phyloP scores from a whole-genome alignment of 2,888 invertebrate species.

The Pecten maximus region DNA sequence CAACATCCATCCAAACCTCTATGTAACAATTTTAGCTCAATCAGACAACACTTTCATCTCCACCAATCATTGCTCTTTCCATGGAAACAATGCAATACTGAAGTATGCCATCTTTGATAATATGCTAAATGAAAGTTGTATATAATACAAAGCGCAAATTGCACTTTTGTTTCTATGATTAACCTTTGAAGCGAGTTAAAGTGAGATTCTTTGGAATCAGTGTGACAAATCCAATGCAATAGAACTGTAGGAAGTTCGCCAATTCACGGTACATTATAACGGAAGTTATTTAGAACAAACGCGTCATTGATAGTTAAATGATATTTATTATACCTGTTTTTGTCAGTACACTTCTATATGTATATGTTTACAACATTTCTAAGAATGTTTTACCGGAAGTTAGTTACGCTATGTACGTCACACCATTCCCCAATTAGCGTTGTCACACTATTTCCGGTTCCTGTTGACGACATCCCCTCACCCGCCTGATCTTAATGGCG shows the following conservation, averaged over 20 bases:
- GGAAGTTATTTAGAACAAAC: neutral
- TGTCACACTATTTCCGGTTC: neutral
- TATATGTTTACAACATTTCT: neutral
- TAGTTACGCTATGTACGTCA: neutral
- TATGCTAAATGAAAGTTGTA: too few species aligned
- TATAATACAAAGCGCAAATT: neutral
- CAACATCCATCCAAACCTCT: too few species aligned
- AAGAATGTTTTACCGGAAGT: neutral
- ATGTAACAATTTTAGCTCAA: too few species aligned
- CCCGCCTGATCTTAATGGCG: neutral
- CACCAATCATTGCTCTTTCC: too few species aligned
- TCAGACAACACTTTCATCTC: neutral
- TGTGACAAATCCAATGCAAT: neutral
- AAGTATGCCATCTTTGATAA: too few species aligned
- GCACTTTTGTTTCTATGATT: neutral
- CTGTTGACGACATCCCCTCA: neutral
- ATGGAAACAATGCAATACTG: too few species aligned
- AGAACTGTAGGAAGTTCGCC: neutral
- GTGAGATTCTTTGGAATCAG: neutral
- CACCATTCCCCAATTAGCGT: neutral
- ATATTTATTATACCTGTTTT: neutral
- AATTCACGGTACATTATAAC: neutral
- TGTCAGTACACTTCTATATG: too few species aligned
- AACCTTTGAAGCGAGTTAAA: neutral
- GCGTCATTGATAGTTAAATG: neutral